Evolutionary conservation across 2,113 vertebrate species (phyloP), one percentile per base, ranked within the genome.

Genomic region (Petromus typicus): DNA sequence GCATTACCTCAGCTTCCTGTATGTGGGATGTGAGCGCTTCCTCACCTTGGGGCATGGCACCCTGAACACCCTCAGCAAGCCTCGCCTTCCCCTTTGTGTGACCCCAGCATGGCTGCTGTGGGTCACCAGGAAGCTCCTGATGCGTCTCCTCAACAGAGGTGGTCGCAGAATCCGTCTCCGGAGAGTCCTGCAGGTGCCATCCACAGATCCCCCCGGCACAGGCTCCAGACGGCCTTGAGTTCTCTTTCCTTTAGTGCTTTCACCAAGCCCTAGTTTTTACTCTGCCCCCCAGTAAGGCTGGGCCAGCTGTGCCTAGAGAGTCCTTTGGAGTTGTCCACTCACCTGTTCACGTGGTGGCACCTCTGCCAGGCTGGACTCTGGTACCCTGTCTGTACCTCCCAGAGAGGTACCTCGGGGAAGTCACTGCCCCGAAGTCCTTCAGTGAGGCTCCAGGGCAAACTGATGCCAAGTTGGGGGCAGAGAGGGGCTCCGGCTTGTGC

Each of bases 1-100:
- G 78, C 82, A 10, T 64, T 43, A 20, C 89, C 34, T 83, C 90
- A 96, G 86, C 95, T 95, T 96, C 96, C 89, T 82, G 66, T 0
- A 1, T 11, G 90, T 56, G 67, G 96, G 81, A 81, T 5, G 25
- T 57, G 57, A 92, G 83, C 14, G 63, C 78, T n/a, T 82, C 32
- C 2, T 84, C 75, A 63, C 69, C 57, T 63, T 0, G 0, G 54
- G 69, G 23, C 14, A 61, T 61, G 57, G 89, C 90, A 64, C 48
- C 67, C 54, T 48, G 34, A 34, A 12, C 48, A 7, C 34, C 66
- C 69, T 73, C 85, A 56, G 61, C 30, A n/a, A 64, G 20, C 61
- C 43, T 79, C 34, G 13, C 43, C 54, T 34, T 48, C 73, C 48
- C 48, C 75, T 34, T 32, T 54, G 22, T 17, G 0, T 82, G 84